phyloP scores from a whole-genome alignment of 2,797 vertebrate genomes.

The Avahi laniger region DNA sequence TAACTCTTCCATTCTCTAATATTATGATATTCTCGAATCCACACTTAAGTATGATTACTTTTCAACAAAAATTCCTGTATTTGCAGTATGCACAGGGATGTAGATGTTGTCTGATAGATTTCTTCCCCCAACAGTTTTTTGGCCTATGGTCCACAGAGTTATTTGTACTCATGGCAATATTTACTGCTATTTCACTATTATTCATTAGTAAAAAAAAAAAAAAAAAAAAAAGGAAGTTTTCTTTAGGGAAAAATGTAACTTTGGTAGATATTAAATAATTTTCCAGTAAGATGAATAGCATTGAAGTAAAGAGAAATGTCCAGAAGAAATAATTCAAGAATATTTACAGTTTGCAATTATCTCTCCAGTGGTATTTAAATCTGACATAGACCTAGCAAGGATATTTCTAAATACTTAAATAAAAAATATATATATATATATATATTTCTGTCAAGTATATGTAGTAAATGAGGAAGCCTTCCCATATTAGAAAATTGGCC shows the following conservation, averaged over 20 bases:
- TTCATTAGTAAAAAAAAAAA: not conserved
- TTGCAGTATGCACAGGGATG: not conserved
- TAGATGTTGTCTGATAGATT: not conserved
- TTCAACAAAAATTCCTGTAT: not conserved
- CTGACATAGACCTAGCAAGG: not conserved
- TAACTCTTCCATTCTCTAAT: not conserved
- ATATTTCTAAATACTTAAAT: not conserved
- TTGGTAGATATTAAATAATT: slow-evolving; percentile 16
- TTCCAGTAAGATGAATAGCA: not conserved
- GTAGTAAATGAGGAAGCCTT: not conserved
- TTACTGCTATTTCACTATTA: not conserved
- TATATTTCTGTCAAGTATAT: not conserved
- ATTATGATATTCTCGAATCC: not conserved
- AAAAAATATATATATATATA: no score
- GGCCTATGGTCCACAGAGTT: not conserved
- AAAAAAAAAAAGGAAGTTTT: not conserved
- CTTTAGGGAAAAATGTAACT: not conserved
- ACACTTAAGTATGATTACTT: not conserved
- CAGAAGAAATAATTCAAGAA: slow-evolving; percentile 35
- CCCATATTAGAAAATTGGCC: not conserved
- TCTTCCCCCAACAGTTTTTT: not conserved
- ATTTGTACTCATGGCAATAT: not conserved
- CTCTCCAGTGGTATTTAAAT: not conserved
- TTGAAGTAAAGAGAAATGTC: slow-evolving; percentile 17
- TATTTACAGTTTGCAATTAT: slow-evolving; percentile 19